These are phyloP conservation scores for Neoitamus cyanurus DNA, from an alignment of 2,888 invertebrate genomes.

Conservation along the genomic window DNA sequence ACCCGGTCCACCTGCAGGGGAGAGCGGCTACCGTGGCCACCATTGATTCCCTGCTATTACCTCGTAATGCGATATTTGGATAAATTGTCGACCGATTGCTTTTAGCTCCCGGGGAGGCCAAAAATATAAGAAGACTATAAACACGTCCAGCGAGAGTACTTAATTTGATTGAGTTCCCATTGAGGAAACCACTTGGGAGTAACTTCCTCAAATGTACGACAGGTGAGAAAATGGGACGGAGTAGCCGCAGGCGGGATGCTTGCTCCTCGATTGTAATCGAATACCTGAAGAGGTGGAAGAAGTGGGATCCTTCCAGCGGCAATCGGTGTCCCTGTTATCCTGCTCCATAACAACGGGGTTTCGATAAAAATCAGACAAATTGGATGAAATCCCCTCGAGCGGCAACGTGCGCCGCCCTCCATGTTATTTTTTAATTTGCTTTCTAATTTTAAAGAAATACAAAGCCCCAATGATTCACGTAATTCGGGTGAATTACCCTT, in stretches of 20 bases:
- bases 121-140: slow-evolving; percentile 32
- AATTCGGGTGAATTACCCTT: slow-evolving; percentile 1
- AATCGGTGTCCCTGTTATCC: background rate
- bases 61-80: slow-evolving; percentile 29
- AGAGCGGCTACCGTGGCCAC: background rate
- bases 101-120: background rate
- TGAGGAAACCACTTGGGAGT: slow-evolving; percentile 16
- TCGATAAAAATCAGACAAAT: background rate
- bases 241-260: background rate
- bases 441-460: slow-evolving; percentile 7
- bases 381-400: background rate
- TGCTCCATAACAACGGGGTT: background rate
- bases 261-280: background rate
- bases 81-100: slow-evolving; percentile 33
- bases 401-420: background rate
- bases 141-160: slow-evolving; percentile 12
- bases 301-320: background rate
- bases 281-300: background rate
- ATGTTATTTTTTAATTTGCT: slow-evolving; percentile 35
- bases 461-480: background rate
- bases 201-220: slow-evolving; percentile 8
- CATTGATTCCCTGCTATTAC: background rate
- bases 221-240: background rate
- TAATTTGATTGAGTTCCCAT: slow-evolving; percentile 31
- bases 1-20: background rate